phyloP scores from a whole-genome alignment of 1,140 invertebrate genomes.

The Drosophila tsacasi region DNA sequence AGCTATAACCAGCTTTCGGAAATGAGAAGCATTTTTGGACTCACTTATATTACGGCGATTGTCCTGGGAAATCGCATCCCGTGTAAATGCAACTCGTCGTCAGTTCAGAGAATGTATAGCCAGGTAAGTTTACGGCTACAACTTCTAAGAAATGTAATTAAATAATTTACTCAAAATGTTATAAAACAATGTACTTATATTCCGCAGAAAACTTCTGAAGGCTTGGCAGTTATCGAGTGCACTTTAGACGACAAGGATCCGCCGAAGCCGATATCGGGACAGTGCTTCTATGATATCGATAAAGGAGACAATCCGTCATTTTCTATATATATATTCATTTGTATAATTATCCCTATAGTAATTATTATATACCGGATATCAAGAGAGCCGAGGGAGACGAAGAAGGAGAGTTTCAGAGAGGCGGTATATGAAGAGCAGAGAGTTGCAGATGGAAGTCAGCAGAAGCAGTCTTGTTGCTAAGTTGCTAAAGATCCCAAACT shows the following conservation, averaged over 20 bases:
- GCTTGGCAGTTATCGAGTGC: not conserved
- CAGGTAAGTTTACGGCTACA: not conserved
- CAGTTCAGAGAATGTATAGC: not conserved
- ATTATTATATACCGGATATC: too few species aligned
- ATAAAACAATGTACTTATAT: not conserved
- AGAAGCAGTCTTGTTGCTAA: too few species aligned
- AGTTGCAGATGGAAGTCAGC: too few species aligned
- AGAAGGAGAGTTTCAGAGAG: too few species aligned
- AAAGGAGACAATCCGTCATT: not conserved
- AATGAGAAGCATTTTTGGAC: conserved; percentile 8
- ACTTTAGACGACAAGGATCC: not conserved
- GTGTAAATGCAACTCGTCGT: not conserved
- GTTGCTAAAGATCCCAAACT: too few species aligned
- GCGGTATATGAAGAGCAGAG: too few species aligned
- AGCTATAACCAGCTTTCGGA: conserved; percentile 22
- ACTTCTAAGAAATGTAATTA: not conserved
- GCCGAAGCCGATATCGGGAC: not conserved
- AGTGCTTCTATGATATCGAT: not conserved
- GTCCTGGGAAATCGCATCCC: conserved; percentile 1
- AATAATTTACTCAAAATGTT: not conserved
- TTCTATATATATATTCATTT: not conserved
- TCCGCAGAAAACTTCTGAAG: not conserved
- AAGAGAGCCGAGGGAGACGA: too few species aligned
- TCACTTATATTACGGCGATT: not conserved
- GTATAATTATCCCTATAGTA: too few species aligned